Conservation (phyloP, 2,797 vertebrate genomes). For the Echeneis naucrates region DNA sequence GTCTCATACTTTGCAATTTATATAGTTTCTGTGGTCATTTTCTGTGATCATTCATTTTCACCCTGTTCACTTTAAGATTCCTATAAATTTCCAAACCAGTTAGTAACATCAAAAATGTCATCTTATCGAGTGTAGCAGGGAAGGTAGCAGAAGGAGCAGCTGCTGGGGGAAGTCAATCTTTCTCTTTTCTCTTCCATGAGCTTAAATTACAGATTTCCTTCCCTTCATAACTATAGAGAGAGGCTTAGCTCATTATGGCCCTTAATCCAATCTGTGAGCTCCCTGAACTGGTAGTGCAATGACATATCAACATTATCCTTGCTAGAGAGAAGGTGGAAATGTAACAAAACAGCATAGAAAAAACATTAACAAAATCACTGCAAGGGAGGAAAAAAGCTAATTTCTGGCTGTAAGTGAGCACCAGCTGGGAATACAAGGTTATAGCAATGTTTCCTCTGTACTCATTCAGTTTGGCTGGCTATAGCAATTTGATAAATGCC, state of each 20-base stretch:
- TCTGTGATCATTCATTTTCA: background rate
- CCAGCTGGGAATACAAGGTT: slow-evolving; percentile 55
- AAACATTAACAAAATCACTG: slow-evolving; percentile 51
- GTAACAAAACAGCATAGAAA: slow-evolving; percentile 25
- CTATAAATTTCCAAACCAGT: slow-evolving; percentile 30
- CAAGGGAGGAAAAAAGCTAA: slow-evolving; percentile 16
- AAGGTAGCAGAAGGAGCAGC: slow-evolving; percentile 24
- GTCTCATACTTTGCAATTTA: slow-evolving; percentile 12
- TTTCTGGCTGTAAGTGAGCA: slow-evolving; percentile 44
- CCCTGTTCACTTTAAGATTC: slow-evolving; percentile 17
- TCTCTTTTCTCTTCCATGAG: slow-evolving; percentile 60
- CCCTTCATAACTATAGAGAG: slow-evolving; percentile 63
- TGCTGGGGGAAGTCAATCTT: slow-evolving; percentile 36
- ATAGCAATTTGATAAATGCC: slow-evolving; percentile 20
- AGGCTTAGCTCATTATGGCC: slow-evolving; percentile 71
- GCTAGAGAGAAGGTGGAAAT: slow-evolving; percentile 61
- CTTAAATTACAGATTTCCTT: slow-evolving; percentile 66
- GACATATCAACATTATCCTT: slow-evolving; percentile 76
- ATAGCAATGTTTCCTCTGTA: slow-evolving; percentile 36
- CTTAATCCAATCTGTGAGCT: slow-evolving; percentile 74
- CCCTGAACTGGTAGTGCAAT: slow-evolving; percentile 55
- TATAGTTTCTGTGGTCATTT: slow-evolving; percentile 10
- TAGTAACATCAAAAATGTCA: slow-evolving; percentile 9
- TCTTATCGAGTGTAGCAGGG: slow-evolving; percentile 17
- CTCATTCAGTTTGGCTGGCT: slow-evolving; percentile 33